Conservation (phyloP, 2,797 vertebrate genomes). For the Amphiprion clarkii region DNA sequence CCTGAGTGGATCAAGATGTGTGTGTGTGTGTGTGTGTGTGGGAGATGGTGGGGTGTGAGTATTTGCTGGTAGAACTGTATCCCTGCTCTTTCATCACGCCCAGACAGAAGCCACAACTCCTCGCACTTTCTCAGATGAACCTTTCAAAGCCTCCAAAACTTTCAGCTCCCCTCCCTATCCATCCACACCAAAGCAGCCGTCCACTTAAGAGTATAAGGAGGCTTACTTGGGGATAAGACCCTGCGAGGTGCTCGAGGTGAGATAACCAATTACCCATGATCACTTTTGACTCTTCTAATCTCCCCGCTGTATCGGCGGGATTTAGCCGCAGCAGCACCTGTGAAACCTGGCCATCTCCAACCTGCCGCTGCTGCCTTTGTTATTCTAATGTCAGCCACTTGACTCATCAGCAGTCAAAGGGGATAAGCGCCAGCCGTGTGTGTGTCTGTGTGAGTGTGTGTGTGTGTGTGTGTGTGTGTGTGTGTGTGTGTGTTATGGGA, state of each 20-base stretch:
- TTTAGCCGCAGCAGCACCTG: constrained; percentile 80
- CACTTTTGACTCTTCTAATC: constrained; percentile 88
- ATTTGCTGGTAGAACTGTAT: constrained; percentile 61
- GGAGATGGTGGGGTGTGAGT: background rate
- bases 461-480: background rate
- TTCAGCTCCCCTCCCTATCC: constrained; percentile 53
- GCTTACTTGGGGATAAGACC: constrained; percentile 84
- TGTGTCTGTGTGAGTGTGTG: background rate
- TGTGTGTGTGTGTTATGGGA: background rate
- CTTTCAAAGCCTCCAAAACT: constrained; percentile 83
- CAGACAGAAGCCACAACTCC: constrained; percentile 74
- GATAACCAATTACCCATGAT: constrained; percentile 87
- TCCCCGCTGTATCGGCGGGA: constrained; percentile 77
- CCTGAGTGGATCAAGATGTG: constrained; percentile 71
- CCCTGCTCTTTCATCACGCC: constrained; percentile 80
- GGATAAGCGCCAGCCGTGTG: constrained; percentile 72
- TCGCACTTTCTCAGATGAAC: constrained; percentile 79
- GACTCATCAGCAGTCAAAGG: constrained; percentile 76
- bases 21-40: constrained; percentile 9
- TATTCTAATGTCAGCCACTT: constrained; percentile 84
- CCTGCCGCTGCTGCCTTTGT: constrained; percentile 75
- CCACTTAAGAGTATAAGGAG: constrained; percentile 84
- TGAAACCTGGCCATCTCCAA: constrained; percentile 75
- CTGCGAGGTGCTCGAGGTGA: constrained; percentile 82
- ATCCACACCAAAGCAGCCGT: constrained; percentile 72